Evolutionary conservation across 2,888 invertebrate species (phyloP), one percentile per base, ranked within the genome.

Genomic region (Lomographa bimaculata): DNA sequence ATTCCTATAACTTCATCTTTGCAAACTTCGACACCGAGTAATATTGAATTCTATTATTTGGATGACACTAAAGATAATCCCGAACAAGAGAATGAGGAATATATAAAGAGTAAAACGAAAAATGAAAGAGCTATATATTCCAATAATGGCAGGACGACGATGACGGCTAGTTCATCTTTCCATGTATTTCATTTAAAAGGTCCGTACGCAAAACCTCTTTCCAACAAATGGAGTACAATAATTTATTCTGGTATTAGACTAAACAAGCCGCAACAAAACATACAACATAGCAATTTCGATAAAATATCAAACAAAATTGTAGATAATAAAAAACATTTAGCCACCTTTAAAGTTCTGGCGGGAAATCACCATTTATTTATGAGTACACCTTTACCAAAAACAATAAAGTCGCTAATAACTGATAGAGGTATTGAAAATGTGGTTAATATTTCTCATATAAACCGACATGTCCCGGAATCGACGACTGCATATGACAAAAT

Each of bases 11-110:
- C 43, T 18, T 24, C 43, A 19, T 25, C 18, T 9, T 4, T 39
- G 5, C 58, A 50, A 20, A 33, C 61, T 3, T 51, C 68, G 2
- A 83, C 80, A 6, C 63, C 76, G 1, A 84, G 82, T 60, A 78
- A 61, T 26, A 84, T 85, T 32, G 85, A 86, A 58, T 86, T 86
- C 63, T 78, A 84, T 59, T 86, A 85, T 57, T 64, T 78, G 38
- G 79, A 84, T 46, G 72, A 80, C 29, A 49, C 46, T 14, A 59
- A 68, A 30, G 63, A 71, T 5, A 50, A 36, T 26, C 5, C 41
- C 1, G 62, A 54, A 37, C 40, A 42, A 7, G 56, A 54, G 41
- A 42, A 57, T 16, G 34, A 24, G n/a, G 4, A 41, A 30, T 9
- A 51, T 41, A 24, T 52, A 17, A 53, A 43, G 11, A 39, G 41